Conservation (phyloP, 2,888 invertebrate species). For the Calliopum simillimum region DNA sequence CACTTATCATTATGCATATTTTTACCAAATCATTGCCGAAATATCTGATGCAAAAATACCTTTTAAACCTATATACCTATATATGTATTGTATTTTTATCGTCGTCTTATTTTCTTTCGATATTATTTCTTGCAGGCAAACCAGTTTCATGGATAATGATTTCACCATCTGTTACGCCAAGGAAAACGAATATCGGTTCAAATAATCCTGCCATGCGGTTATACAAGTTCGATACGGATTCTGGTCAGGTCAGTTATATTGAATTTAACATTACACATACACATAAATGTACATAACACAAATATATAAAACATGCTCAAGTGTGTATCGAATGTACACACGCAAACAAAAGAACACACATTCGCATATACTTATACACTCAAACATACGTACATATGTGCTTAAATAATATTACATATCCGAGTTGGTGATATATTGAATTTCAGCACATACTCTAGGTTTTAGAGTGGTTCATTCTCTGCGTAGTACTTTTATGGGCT, state of each 20-base stretch:
- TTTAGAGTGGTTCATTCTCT: no score
- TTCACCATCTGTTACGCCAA: slow-evolving; percentile 91
- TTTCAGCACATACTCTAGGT: background rate
- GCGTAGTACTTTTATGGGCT: no score
- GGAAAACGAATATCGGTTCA: slow-evolving; percentile 79
- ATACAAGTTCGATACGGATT: slow-evolving; percentile 89
- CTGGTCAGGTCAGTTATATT: slow-evolving; percentile 77
- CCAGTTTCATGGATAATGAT: slow-evolving; percentile 90
- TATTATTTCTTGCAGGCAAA: slow-evolving; percentile 70
- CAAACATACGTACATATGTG: slow-evolving; percentile 11
- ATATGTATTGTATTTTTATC: no score
- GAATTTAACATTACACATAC: slow-evolving; percentile 25
- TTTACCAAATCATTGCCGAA: background rate
- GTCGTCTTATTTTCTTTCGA: background rate
- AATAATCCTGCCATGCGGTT: slow-evolving; percentile 91
- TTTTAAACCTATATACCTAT: background rate
- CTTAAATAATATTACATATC: background rate
- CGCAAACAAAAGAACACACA: background rate
- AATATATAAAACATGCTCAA: background rate
- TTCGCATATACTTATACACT: no score
- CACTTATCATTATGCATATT: no score
- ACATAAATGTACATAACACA: background rate
- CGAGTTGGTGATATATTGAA: background rate
- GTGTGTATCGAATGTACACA: slow-evolving; percentile 1
- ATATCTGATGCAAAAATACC: background rate